Evolutionary conservation across 2,113 vertebrate species (phyloP).

Genomic region (Polypterus bichir): DNA sequence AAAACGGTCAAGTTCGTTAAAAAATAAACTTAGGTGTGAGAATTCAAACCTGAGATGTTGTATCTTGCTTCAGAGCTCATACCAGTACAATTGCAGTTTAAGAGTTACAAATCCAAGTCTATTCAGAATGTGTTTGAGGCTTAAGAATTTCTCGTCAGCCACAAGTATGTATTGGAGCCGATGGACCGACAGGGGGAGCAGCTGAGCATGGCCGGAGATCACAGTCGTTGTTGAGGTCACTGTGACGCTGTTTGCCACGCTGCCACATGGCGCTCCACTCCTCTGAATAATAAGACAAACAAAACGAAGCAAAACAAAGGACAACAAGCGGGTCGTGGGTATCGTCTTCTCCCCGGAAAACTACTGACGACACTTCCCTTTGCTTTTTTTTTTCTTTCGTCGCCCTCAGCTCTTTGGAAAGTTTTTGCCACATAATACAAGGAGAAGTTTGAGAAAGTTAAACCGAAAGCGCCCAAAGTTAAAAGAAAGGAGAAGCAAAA

Average conservation of each 20-base stretch:
- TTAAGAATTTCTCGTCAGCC: too few species aligned
- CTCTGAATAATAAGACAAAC: not conserved
- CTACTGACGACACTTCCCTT: constrained; percentile 45
- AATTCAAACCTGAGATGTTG: too few species aligned
- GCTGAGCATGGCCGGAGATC: too few species aligned
- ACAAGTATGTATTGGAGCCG: too few species aligned
- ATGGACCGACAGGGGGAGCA: too few species aligned
- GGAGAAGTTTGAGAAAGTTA: constrained; percentile 3
- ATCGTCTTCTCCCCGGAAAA: constrained; percentile 23
- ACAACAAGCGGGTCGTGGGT: not conserved
- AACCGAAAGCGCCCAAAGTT: not conserved
- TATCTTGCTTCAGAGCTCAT: too few species aligned
- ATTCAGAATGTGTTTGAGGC: too few species aligned
- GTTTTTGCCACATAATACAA: constrained; percentile 3
- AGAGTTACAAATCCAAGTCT: too few species aligned
- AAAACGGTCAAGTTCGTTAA: too few species aligned
- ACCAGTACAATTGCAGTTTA: too few species aligned
- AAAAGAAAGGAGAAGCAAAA: not conserved
- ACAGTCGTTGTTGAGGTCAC: not conserved
- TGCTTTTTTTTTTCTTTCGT: not conserved
- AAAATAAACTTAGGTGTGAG: too few species aligned
- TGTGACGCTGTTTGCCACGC: not conserved
- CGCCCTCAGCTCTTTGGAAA: not conserved
- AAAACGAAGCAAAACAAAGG: not conserved
- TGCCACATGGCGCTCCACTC: not conserved